Percentiles rank a stretch among this genome's conserved stretches.
These are phyloP conservation scores for Chromoteleia sp. DNA, from an alignment of 2,888 invertebrate genomes.

Conservation along the genomic window DNA sequence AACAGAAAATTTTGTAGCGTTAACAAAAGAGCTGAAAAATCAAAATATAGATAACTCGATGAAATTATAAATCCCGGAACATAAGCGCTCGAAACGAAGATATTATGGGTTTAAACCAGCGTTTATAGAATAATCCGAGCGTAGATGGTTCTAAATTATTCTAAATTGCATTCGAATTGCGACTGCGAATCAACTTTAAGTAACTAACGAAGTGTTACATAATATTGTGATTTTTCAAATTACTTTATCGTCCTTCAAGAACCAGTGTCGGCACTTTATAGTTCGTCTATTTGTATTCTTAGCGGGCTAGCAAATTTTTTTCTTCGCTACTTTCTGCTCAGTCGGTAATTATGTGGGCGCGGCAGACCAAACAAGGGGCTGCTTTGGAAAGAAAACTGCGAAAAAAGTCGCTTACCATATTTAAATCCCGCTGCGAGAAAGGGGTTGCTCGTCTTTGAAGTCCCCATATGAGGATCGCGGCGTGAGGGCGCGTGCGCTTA, in stretches of 20 bases:
- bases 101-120: no score
- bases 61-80: no score
- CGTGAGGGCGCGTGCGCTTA: conserved; percentile 73
- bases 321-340: conserved; percentile 78
- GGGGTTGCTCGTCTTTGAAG: conserved; percentile 72
- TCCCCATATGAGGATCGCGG: conserved; percentile 62
- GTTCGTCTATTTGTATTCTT: conserved; percentile 49
- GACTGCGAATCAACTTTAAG: no score
- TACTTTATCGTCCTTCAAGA: conserved; percentile 43
- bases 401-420: conserved; percentile 78
- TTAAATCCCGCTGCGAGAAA: conserved; percentile 77
- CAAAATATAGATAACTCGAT: no score
- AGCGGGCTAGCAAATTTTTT: conserved; percentile 73
- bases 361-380: conserved; percentile 83
- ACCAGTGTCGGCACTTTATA: conserved; percentile 38
- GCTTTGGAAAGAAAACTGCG: conserved; percentile 71
- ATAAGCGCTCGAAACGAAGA: no score
- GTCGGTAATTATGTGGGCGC: conserved; percentile 84
- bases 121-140: no score
- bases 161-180: no score
- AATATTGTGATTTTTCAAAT: conserved; percentile 48
- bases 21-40: no score
- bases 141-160: no score
- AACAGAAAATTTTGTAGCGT: no score
- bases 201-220: conserved; percentile 6